Conservation (phyloP, 2,113 vertebrate genomes). For the Orcinus orca region DNA sequence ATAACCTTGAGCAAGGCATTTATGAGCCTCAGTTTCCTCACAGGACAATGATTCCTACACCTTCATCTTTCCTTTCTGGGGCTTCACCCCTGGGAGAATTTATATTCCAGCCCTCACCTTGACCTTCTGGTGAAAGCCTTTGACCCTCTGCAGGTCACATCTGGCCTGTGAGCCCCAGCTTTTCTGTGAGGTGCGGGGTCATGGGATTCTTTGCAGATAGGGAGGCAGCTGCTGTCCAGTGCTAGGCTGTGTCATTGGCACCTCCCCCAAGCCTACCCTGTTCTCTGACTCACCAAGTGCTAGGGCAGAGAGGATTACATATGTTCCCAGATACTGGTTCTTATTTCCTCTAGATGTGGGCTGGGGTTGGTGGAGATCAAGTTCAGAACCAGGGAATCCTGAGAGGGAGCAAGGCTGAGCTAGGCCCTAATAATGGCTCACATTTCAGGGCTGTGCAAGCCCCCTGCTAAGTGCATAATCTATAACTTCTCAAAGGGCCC, state of each 20-base stretch:
- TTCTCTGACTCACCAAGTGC: neutral
- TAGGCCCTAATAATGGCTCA: neutral
- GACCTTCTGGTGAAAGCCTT: neutral
- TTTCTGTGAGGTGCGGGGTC: neutral
- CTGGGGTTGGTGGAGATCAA: neutral
- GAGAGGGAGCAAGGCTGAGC: neutral
- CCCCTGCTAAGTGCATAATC: neutral
- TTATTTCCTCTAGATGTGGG: neutral
- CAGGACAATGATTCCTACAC: neutral
- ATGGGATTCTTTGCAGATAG: neutral
- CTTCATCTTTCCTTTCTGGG: neutral
- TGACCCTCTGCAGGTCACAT: neutral
- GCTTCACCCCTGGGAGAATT: neutral
- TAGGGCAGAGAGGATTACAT: neutral
- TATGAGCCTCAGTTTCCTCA: neutral
- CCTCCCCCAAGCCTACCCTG: neutral
- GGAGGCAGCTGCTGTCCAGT: neutral
- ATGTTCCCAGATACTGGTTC: neutral
- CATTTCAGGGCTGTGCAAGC: neutral
- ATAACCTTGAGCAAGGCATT: neutral
- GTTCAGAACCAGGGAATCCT: neutral
- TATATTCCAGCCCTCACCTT: neutral
- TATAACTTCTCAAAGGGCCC: neutral
- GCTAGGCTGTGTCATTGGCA: neutral
- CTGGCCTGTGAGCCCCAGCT: neutral